Base-by-base conservation (phyloP, 53 echinoderm and acorn worm genomes). In the Luidia sarsii region DNA sequence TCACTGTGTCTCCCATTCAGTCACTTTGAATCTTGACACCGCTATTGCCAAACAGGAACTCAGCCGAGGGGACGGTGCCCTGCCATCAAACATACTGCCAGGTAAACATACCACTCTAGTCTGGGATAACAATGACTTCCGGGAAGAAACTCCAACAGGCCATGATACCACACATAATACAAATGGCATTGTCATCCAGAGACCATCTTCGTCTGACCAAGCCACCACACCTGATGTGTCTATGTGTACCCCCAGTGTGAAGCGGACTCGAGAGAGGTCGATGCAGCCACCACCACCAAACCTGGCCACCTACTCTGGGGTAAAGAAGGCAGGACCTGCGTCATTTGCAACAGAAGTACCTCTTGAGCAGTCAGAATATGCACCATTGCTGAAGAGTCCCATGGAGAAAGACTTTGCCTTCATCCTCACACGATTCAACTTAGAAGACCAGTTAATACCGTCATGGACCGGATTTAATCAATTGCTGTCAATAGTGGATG, bases 141-240 rank as follows among this genome's bases (percentile, higher is more conserved):
- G 82, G 28, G 83, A 71, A 63, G 83, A 83, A 83, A 83, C 83
- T 19, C 63, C 61, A 43, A 48, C 71, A 22, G 83, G 83, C 34
- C 50, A 49, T 48, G 71, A 71, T 16, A 83, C 71, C 31, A 83
- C 83, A 61, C 83, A 83, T 61, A 83, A 83, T 63, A 83, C 83
- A 46, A 83, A 82, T 46, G 75, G 83, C 34, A 88, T 88, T 38
- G 57, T 88, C 53, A 25, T 88, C 19, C 88, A 88, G 29, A 68
- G 23, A n/a, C n/a, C n/a, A n/a, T n/a, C n/a, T n/a, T n/a, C n/a
- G n/a, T n/a, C n/a, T n/a, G n/a, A n/a, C n/a, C n/a, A n/a, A n/a
- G n/a, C n/a, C n/a, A n/a, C n/a, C n/a, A n/a, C n/a, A n/a, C n/a
- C n/a, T n/a, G n/a, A n/a, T n/a, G n/a, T n/a, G n/a, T n/a, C n/a